A percentile compares a stretch with the other conserved stretches of the same genome.
Evolutionary conservation across 2,113 vertebrate species (phyloP).

Genomic region (Leucosticte australis): DNA sequence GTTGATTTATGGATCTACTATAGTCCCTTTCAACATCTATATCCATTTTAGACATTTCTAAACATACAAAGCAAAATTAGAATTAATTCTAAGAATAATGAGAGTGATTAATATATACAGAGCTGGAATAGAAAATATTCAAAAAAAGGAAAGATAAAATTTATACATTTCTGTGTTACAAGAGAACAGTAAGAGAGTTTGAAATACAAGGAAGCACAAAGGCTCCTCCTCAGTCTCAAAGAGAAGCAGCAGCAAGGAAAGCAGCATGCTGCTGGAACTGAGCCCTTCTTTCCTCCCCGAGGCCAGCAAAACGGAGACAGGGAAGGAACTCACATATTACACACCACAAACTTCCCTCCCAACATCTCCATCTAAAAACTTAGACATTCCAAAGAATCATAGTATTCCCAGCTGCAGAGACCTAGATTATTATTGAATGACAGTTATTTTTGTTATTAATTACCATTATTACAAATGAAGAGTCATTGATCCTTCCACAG

Average conservation of each 20-base stretch:
- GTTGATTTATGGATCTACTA: neutral
- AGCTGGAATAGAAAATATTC: neutral
- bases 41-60: neutral
- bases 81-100: neutral
- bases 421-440: neutral
- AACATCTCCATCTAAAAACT: neutral
- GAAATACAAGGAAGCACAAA: neutral
- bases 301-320: neutral
- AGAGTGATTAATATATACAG: neutral
- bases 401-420: neutral
- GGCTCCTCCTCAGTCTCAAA: neutral
- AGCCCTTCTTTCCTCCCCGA: fast-evolving
- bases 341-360: neutral
- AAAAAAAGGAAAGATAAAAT: neutral
- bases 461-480: neutral
- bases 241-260: neutral
- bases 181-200: neutral
- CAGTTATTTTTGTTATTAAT: neutral
- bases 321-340: neutral
- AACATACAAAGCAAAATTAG: neutral
- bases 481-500: neutral
- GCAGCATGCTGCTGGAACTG: neutral
- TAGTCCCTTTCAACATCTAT: neutral
- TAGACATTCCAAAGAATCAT: neutral
- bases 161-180: neutral